A percentile compares a stretch with the other conserved stretches of the same genome.
Conservation (phyloP, 2,888 invertebrate genomes). For the Lasius platythorax region DNA sequence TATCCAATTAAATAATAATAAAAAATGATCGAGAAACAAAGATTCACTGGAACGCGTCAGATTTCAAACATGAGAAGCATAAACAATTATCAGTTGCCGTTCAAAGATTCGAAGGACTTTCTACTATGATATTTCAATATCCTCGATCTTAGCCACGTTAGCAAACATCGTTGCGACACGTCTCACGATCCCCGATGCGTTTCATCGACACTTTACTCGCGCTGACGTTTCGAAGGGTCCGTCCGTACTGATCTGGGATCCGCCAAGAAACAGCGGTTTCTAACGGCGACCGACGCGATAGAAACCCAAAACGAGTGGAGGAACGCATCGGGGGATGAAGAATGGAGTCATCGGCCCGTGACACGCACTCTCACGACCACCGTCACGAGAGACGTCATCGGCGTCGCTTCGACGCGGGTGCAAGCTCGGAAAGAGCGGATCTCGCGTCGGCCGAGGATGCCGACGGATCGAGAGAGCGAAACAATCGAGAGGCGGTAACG, state of each 20-base stretch:
- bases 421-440: constrained; percentile 12
- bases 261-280: not conserved
- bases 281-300: not conserved
- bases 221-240: not conserved
- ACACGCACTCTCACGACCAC: constrained; percentile 67
- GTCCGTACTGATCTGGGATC: not conserved
- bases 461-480: constrained; percentile 61
- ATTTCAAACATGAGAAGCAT: not conserved
- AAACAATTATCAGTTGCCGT: not conserved
- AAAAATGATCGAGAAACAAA: no score
- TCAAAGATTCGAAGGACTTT: not conserved
- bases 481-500: constrained; percentile 50
- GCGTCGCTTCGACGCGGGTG: constrained; percentile 9
- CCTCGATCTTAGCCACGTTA: not conserved
- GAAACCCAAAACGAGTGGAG: constrained; percentile 15
- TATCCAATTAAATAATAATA: not conserved
- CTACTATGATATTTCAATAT: not conserved
- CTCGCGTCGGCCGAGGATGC: constrained; percentile 39
- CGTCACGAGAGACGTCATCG: constrained; percentile 26
- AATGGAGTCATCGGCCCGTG: constrained; percentile 79
- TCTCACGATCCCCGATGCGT: not conserved
- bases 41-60: not conserved
- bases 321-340: constrained; percentile 62
- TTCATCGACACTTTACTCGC: not conserved
- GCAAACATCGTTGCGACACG: not conserved